Conservation (phyloP, 1,140 invertebrate genomes). For the Pachypeltis micranthus region DNA sequence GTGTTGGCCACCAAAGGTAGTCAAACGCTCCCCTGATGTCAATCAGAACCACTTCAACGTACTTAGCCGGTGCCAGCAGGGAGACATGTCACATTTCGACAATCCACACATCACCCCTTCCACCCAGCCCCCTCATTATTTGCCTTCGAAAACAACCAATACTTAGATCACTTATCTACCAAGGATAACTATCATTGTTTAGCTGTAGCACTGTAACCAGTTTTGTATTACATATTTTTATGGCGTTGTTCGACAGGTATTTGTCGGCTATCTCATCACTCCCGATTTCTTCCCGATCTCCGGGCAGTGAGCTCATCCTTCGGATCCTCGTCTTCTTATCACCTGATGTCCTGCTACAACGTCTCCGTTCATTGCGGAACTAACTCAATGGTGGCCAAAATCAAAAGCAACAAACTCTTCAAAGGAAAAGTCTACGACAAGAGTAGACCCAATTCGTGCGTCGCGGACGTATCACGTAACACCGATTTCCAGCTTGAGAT, state of each 20-base stretch:
- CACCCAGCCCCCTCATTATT: no score
- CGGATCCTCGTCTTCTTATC: conserved; percentile 28
- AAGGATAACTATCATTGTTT: no score
- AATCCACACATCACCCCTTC: no score
- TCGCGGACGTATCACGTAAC: conserved; percentile 35
- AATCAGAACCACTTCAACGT: no score
- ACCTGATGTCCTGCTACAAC: conserved; percentile 42
- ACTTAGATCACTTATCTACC: no score
- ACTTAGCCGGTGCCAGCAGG: no score
- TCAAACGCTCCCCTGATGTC: no score
- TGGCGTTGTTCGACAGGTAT: conserved; percentile 1
- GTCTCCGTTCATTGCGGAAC: conserved; percentile 39
- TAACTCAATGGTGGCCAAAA: conserved; percentile 38
- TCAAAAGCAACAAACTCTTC: conserved; percentile 42
- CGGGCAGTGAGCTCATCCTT: background rate
- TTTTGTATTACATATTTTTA: no score
- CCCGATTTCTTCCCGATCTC: background rate
- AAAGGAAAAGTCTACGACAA: conserved; percentile 43
- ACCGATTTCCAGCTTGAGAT: conserved; percentile 36
- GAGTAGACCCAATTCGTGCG: conserved; percentile 39
- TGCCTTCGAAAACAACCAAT: no score
- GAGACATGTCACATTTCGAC: no score
- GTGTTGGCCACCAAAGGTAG: no score
- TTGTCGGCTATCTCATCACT: background rate
- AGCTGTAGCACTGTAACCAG: no score